Conservation (phyloP, 2,888 invertebrate genomes). For the Gymnocheta viridis region DNA sequence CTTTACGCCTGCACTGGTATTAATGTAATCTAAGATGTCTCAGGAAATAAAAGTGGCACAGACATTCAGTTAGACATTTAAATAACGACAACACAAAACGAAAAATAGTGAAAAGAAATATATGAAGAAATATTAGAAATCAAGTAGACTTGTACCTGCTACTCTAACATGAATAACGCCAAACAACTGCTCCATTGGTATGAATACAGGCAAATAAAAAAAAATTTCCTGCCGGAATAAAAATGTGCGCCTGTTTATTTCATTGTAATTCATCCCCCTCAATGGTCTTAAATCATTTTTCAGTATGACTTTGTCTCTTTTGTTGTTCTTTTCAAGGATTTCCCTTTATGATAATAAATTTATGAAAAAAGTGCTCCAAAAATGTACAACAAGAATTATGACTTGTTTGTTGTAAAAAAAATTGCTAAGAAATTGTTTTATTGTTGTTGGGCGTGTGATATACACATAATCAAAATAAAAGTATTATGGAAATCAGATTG, state of each 20-base stretch:
- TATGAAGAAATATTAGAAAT: slow-evolving; percentile 19
- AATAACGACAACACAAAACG: slow-evolving; percentile 17
- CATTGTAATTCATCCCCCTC: slow-evolving; percentile 55
- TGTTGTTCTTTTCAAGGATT: slow-evolving; percentile 44
- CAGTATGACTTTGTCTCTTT: slow-evolving; percentile 40
- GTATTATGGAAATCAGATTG: slow-evolving; percentile 56
- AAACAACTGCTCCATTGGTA: slow-evolving; percentile 64
- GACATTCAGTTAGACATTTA: slow-evolving; percentile 49
- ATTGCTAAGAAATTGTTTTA: slow-evolving; percentile 67
- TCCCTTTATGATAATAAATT: slow-evolving; percentile 71
- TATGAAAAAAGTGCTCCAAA: slow-evolving; percentile 51
- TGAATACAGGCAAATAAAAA: slow-evolving; percentile 6
- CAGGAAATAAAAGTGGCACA: slow-evolving; percentile 66
- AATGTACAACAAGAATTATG: slow-evolving; percentile 61
- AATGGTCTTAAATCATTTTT: slow-evolving; percentile 64
- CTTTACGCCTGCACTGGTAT: neutral
- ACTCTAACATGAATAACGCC: slow-evolving; percentile 8
- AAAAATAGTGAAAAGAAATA: neutral
- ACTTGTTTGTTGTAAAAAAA: slow-evolving; percentile 64
- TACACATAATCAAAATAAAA: slow-evolving; percentile 55
- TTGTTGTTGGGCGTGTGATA: slow-evolving; percentile 67
- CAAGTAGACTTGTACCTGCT: slow-evolving; percentile 63
- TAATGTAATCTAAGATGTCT: slow-evolving; percentile 71
- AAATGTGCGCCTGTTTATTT: slow-evolving; percentile 27
- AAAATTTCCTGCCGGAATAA: slow-evolving; percentile 63